phyloP scores from a whole-genome alignment of 2,888 invertebrate species.

The Drosophila antonietae region DNA sequence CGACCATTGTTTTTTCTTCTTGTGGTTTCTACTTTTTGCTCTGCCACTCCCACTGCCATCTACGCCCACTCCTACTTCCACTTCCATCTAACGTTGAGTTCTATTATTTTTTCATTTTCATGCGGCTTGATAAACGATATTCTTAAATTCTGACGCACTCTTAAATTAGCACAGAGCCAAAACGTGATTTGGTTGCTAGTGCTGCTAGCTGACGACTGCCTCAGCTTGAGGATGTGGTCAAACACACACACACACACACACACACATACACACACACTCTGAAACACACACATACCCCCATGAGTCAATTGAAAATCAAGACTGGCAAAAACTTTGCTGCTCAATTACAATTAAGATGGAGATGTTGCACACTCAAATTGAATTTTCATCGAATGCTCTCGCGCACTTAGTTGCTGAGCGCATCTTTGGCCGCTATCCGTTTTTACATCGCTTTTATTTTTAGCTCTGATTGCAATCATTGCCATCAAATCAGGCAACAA shows the following conservation, averaged over 20 bases:
- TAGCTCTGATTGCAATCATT: slow-evolving; percentile 79
- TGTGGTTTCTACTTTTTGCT: slow-evolving; percentile 5
- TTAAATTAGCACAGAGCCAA: slow-evolving; percentile 62
- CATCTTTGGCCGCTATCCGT: slow-evolving; percentile 58
- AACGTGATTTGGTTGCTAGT: slow-evolving; percentile 64
- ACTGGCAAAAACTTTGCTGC: slow-evolving; percentile 71
- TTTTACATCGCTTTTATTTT: slow-evolving; percentile 63
- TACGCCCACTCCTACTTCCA: background rate
- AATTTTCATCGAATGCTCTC: slow-evolving; percentile 64
- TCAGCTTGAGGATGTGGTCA: slow-evolving; percentile 10
- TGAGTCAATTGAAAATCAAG: slow-evolving; percentile 75
- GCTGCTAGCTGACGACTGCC: slow-evolving; percentile 12
- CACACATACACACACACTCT: background rate
- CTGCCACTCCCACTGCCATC: background rate
- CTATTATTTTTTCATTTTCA: slow-evolving; percentile 43
- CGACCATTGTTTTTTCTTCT: slow-evolving; percentile 43
- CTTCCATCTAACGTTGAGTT: background rate
- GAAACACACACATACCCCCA: slow-evolving; percentile 10
- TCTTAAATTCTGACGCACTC: slow-evolving; percentile 44
- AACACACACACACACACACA: background rate
- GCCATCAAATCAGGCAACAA: slow-evolving; percentile 75
- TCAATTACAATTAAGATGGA: slow-evolving; percentile 81
- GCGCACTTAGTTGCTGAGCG: slow-evolving; percentile 37
- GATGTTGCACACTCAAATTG: slow-evolving; percentile 77
- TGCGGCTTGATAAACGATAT: slow-evolving; percentile 33